Evolutionary conservation across 1,140 invertebrate species (phyloP).

Genomic region (Pseudomyrmex concolor): DNA sequence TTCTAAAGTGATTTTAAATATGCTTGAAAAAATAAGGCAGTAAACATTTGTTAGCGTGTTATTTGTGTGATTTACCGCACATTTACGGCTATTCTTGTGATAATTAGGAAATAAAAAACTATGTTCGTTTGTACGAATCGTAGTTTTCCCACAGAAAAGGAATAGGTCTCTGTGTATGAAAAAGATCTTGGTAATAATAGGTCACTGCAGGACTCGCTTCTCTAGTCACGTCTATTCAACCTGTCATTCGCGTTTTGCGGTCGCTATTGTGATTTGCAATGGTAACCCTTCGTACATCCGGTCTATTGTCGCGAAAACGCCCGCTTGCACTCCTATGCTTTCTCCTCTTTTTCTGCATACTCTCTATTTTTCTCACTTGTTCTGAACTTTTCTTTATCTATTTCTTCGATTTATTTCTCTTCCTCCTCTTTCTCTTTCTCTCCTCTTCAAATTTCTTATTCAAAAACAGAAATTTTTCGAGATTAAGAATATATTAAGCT

Average conservation of each 20-base stretch:
- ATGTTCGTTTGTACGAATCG: conserved; percentile 2
- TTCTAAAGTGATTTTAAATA: too few species aligned
- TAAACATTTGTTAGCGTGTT: too few species aligned
- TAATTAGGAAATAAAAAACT: conserved; percentile 64
- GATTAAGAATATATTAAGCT: not conserved
- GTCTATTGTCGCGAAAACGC: conserved; percentile 78
- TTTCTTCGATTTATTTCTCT: not conserved
- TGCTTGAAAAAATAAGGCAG: too few species aligned
- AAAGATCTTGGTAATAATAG: conserved; percentile 77
- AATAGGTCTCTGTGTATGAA: conserved; percentile 50
- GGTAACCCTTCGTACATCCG: conserved; percentile 80
- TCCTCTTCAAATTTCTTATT: not conserved
- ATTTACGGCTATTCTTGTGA: not conserved
- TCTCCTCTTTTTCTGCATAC: conserved; percentile 29
- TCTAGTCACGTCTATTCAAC: conserved; percentile 79
- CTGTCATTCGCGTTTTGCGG: conserved; percentile 77
- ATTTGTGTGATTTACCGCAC: too few species aligned
- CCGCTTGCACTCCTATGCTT: conserved; percentile 27
- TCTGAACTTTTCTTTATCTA: conserved; percentile 3
- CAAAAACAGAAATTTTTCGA: not conserved
- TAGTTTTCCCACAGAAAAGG: conserved; percentile 73
- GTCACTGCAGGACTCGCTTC: conserved; percentile 63
- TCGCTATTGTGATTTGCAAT: conserved; percentile 81
- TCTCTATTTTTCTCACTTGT: conserved; percentile 35
- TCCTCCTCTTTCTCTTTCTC: not conserved